These are phyloP conservation scores for Aphidoletes aphidimyza DNA, from an alignment of 2,888 invertebrate genomes.

Conservation along the genomic window DNA sequence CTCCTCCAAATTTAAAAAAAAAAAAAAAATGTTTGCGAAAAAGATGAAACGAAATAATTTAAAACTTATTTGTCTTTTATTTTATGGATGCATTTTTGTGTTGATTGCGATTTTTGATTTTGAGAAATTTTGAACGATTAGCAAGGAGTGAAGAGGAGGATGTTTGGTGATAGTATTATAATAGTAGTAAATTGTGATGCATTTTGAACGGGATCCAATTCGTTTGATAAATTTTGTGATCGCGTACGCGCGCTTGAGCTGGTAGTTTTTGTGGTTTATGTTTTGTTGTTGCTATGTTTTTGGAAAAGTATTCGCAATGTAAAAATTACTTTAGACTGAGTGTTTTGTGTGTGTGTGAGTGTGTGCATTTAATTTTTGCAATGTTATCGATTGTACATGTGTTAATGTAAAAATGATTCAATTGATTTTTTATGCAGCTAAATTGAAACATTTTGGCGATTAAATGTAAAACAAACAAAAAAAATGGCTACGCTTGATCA, in stretches of 20 bases:
- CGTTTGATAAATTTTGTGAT: background rate
- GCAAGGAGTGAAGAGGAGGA: too few relatives aligned
- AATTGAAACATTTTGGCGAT: conserved; percentile 37
- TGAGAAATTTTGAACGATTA: background rate
- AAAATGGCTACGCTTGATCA: conserved; percentile 28
- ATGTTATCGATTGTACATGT: background rate
- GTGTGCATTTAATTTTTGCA: too few relatives aligned
- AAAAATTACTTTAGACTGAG: background rate
- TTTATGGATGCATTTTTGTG: background rate
- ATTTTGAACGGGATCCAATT: too few relatives aligned
- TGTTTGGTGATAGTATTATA: too few relatives aligned
- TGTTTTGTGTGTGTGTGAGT: background rate
- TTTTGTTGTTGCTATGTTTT: background rate
- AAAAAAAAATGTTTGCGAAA: background rate
- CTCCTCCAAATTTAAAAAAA: background rate
- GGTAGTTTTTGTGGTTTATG: background rate
- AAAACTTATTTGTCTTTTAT: conserved; percentile 42
- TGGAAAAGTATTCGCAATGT: background rate
- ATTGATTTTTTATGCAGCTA: background rate
- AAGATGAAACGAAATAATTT: conserved; percentile 16
- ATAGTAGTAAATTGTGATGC: background rate
- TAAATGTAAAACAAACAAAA: too few relatives aligned
- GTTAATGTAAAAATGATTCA: background rate
- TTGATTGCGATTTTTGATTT: background rate
- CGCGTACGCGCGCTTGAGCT: background rate